Base-by-base conservation (phyloP, 2,113 vertebrate genomes). In the Hiodon tergisus region DNA sequence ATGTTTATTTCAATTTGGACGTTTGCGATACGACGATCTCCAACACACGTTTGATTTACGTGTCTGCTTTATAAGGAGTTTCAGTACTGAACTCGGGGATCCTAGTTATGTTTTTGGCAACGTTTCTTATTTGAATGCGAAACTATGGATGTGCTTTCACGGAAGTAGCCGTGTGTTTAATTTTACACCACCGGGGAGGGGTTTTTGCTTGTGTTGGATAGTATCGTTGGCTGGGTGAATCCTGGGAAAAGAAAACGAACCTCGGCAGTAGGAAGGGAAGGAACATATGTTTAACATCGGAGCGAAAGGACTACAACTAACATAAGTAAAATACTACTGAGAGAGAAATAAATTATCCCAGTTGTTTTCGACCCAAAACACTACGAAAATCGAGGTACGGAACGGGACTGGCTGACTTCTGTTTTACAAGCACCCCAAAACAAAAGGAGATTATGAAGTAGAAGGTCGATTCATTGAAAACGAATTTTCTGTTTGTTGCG, bases 151-250 rank as follows among this genome's bases (percentile, higher is more conserved):
- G 63, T 31, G 13, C 54, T 67, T 59, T 14, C 17, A 53, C 73
- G 53, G 73, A 74, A 67, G 73, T 67, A 16, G 65, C 51, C 11
- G 63, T 46, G 10, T 46, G 51, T 65, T 53, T 55, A 10, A 13
- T 9, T 65, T 51, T 46, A n/a, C 16, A 55, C 47, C 11, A 14
- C 8, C 16, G n/a, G 31, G 54, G 31, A 48, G 11, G 69, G 6
- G 69, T 59, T 59, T 53, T 55, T 17, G 53, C 69, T 31, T 31
- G 31, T 48, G 69, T 59, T 71, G 54, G 53, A 71, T 55, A 57
- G 69, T 58, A 57, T 7, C n/a, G 53, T 47, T 48, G 16, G 10
- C 54, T 53, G 16, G 53, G 53, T 59, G 69, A 57, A 58, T 5
- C 69, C 31, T 17, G 5, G 54, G 69, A 47, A 13, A 10, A 47